Conservation (phyloP, 2,888 invertebrate species). For the Colostygia pectinataria region DNA sequence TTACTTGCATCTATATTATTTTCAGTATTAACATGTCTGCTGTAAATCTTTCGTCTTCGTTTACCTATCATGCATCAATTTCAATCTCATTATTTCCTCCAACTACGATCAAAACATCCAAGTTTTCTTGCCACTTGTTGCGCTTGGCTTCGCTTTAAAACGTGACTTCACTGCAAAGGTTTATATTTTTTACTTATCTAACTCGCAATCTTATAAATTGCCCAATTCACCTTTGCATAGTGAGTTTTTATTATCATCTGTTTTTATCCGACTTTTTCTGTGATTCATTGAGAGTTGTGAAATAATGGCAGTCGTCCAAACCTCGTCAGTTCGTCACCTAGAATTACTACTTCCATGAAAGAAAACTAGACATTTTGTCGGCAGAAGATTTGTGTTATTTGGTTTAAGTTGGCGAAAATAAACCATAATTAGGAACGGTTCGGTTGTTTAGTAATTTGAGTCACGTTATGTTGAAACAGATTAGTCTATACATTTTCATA, state of each 20-base stretch:
- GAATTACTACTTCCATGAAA: constrained; percentile 56
- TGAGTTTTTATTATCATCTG: constrained; percentile 54
- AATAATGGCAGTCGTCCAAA: constrained; percentile 66
- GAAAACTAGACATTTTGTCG: constrained; percentile 47
- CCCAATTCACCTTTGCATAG: constrained; percentile 60
- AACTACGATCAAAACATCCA: constrained; percentile 23
- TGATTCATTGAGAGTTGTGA: constrained; percentile 54
- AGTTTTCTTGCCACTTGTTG: constrained; percentile 63
- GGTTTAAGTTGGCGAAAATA: constrained; percentile 32
- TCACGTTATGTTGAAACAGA: constrained; percentile 52
- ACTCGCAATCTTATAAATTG: constrained; percentile 67
- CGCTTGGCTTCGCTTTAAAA: constrained; percentile 64
- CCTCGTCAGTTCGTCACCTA: constrained; percentile 45
- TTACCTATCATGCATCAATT: constrained; percentile 12
- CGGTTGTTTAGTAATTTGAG: constrained; percentile 47
- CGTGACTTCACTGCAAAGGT: constrained; percentile 65
- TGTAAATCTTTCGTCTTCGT: constrained; percentile 41
- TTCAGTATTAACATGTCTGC: constrained; percentile 26
- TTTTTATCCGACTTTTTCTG: constrained; percentile 54
- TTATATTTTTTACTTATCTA: constrained; percentile 61
- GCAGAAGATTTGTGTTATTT: constrained; percentile 39
- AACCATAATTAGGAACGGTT: constrained; percentile 41
- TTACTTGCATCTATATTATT: constrained; percentile 25
- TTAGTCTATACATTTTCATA: not conserved
- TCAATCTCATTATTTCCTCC: constrained; percentile 28